These are phyloP conservation scores for Drosophila monieri DNA, from an alignment of 2,888 invertebrate species.

Conservation along the genomic window DNA sequence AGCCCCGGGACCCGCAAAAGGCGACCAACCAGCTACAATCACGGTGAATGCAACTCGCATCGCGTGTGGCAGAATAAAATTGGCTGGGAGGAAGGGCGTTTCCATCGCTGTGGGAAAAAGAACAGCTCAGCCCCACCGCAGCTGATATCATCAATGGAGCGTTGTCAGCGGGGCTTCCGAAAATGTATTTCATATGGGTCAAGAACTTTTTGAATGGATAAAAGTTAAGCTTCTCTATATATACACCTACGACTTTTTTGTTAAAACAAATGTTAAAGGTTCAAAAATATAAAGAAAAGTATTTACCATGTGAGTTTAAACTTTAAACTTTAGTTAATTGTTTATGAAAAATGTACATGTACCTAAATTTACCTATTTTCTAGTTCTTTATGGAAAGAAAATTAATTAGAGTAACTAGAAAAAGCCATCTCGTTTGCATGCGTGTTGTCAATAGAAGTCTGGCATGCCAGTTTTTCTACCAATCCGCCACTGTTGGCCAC, in stretches of 20 bases:
- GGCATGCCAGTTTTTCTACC: slow-evolving; percentile 16
- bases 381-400: slow-evolving; percentile 1
- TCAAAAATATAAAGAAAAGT: too few relatives aligned
- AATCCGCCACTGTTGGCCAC: slow-evolving; percentile 13
- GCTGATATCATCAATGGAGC: background rate
- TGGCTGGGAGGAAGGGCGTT: slow-evolving; percentile 15
- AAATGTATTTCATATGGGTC: background rate
- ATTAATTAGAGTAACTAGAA: slow-evolving; percentile 57
- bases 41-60: slow-evolving; percentile 11
- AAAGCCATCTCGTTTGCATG: slow-evolving; percentile 58
- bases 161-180: background rate
- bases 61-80: slow-evolving; percentile 29
- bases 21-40: background rate
- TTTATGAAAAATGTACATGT: too few relatives aligned
- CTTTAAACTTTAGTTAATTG: too few relatives aligned
- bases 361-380: too few relatives aligned
- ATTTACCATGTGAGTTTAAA: too few relatives aligned
- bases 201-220: background rate
- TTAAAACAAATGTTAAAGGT: too few relatives aligned
- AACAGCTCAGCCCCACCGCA: slow-evolving; percentile 11
- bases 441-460: slow-evolving; percentile 37
- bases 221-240: background rate
- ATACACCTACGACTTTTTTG: too few relatives aligned
- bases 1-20: background rate
- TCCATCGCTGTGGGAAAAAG: slow-evolving; percentile 18